Conservation (phyloP, 1,140 invertebrate species). For the Thaumetopoea pityocampa region DNA sequence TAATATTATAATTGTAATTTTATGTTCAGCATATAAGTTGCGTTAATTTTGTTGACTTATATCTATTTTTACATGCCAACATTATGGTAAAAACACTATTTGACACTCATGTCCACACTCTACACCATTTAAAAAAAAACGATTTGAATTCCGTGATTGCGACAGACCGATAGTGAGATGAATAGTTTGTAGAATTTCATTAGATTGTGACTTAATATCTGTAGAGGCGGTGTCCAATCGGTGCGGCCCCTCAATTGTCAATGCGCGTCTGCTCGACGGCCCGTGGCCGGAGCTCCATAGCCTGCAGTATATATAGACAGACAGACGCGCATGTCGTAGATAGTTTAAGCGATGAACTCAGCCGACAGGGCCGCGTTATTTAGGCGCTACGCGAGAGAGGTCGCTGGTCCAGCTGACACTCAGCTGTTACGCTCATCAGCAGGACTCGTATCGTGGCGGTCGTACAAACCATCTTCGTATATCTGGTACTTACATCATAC, state of each 20-base stretch:
- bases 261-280: constrained; percentile 31
- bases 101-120: no score
- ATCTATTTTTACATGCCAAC: no score
- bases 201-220: constrained; percentile 36
- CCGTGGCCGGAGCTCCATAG: constrained; percentile 35
- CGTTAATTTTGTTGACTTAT: no score
- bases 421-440: constrained; percentile 58
- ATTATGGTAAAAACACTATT: no score
- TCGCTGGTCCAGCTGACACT: constrained; percentile 39
- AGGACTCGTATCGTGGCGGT: constrained; percentile 31
- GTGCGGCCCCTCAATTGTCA: constrained; percentile 46
- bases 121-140: no score
- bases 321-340: constrained; percentile 15
- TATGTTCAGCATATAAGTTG: no score
- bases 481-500: constrained; percentile 36
- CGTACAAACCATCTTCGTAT: constrained; percentile 16
- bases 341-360: constrained; percentile 47
- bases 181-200: constrained; percentile 37
- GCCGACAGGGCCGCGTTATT: constrained; percentile 22
- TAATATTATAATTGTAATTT: no score
- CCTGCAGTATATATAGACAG: constrained; percentile 21
- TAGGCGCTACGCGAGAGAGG: constrained; percentile 22
- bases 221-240: constrained; percentile 38
- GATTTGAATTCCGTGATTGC: constrained; percentile 11
- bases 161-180: constrained; percentile 13